Evolutionary conservation across 2,888 invertebrate species (phyloP).

Genomic region (Drosophila seclusa): DNA sequence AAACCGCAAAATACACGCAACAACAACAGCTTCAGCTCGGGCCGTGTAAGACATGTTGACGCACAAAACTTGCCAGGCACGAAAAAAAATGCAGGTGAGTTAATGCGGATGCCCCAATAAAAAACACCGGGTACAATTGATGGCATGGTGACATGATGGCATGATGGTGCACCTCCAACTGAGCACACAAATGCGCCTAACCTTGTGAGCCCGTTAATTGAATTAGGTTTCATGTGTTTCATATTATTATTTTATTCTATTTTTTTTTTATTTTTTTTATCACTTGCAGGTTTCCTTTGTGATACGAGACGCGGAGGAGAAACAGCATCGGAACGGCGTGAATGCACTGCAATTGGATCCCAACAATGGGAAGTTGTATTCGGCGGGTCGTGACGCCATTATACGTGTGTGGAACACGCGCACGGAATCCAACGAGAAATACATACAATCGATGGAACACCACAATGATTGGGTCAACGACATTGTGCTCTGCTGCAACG

Average conservation of each 20-base stretch:
- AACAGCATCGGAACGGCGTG: slow-evolving; percentile 96
- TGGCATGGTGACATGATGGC: background rate
- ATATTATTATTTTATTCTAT: background rate
- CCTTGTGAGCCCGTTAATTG: slow-evolving; percentile 18
- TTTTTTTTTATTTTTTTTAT: background rate
- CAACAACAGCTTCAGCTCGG: slow-evolving; percentile 39
- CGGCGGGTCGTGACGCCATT: slow-evolving; percentile 96
- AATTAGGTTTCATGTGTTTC: slow-evolving; percentile 16
- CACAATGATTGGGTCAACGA: slow-evolving; percentile 99
- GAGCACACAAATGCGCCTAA: background rate
- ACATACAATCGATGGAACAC: slow-evolving; percentile 99
- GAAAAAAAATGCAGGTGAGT: slow-evolving; percentile 86
- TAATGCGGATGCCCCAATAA: slow-evolving; percentile 38
- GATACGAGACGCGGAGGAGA: slow-evolving; percentile 97
- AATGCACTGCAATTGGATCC: slow-evolving; percentile 98
- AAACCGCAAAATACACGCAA: slow-evolving; percentile 41
- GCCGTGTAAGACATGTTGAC: slow-evolving; percentile 84
- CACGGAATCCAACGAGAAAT: slow-evolving; percentile 88
- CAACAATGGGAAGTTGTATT: slow-evolving; percentile 93
- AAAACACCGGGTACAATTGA: slow-evolving; percentile 53
- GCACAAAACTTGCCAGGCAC: slow-evolving; percentile 85
- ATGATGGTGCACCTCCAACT: background rate
- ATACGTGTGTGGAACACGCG: slow-evolving; percentile 95
- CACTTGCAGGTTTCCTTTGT: slow-evolving; percentile 95
- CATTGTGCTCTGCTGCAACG: slow-evolving; percentile 98